phyloP scores from a whole-genome alignment of 2,113 vertebrate species.

The Orientallactaga bullata region DNA sequence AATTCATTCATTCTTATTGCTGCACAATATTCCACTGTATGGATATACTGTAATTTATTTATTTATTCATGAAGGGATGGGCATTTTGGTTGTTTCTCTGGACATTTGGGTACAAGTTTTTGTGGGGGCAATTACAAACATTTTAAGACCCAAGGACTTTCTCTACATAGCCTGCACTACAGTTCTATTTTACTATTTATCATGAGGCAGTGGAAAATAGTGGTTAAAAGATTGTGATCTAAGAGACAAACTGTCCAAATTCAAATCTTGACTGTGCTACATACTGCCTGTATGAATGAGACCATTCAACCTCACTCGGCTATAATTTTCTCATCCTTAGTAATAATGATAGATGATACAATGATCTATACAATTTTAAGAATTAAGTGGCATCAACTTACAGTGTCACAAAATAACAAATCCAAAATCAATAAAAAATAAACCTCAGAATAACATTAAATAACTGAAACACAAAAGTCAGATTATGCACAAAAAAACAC shows the following conservation, averaged over 20 bases:
- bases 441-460: neutral
- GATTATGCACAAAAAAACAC: neutral
- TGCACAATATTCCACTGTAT: neutral
- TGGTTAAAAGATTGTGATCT: neutral
- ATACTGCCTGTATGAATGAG: neutral
- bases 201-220: neutral
- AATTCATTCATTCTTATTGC: neutral
- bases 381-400: conserved; percentile 20
- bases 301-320: neutral
- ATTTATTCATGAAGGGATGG: neutral
- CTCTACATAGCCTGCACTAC: neutral
- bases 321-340: neutral
- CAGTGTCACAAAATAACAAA: neutral
- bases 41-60: neutral
- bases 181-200: neutral
- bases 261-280: neutral
- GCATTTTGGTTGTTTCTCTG: neutral
- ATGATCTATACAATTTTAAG: neutral
- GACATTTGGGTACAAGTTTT: neutral
- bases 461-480: neutral
- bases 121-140: neutral
- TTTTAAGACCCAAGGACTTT: neutral
- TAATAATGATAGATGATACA: neutral
- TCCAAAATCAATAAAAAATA: neutral
- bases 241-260: neutral